Evolutionary conservation across 2,888 invertebrate species (phyloP), one percentile per base, ranked within the genome.

Genomic region (Schizotus pectinicornis): DNA sequence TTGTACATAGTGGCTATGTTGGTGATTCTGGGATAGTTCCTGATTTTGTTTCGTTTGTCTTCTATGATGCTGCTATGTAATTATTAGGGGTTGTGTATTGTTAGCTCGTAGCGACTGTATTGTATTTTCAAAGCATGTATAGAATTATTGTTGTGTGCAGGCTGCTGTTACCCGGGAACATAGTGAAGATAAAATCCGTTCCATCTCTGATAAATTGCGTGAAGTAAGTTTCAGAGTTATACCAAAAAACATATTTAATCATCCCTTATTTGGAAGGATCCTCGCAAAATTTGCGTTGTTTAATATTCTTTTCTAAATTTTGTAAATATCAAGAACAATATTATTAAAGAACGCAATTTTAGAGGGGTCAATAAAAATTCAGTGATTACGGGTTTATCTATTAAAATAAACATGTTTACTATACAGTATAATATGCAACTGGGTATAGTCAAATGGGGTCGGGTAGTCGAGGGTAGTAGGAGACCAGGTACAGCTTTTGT

Each of bases 161-260:
- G 88, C 88, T 78, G 86, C 87, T 82, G 86, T 85, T 83, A 84
- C 86, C 78, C 85, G 87, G 79, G 88, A 88, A 74, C 84, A 86
- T 83, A 86, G 85, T 80, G 88, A 88, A 82, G 88, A 88, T 84
- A 86, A 88, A 86, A 86, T 87, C 79, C 86, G 86, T 84, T 81
- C 84, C 82, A 85, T 88, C 81, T 85, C 86, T 79, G 87, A 87
- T 85, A 87, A 87, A 81, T 82, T 88, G 78, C 83, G 85, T 80
- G 86, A 86, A 84, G 88, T 88, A 88, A 88, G 88, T 87, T 74
- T 7, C 38, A 55, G 48, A 35, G 38, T 33, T 39, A 30, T 11
- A 42, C 7, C 31, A 6, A 32, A 6, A 13, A 9, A 22, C n/a
- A n/a, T n/a, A n/a, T n/a, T 14, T 7, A 12, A 2, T 13, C 11